phyloP scores from a whole-genome alignment of 2,113 vertebrate species.

The Siniperca knerii region DNA sequence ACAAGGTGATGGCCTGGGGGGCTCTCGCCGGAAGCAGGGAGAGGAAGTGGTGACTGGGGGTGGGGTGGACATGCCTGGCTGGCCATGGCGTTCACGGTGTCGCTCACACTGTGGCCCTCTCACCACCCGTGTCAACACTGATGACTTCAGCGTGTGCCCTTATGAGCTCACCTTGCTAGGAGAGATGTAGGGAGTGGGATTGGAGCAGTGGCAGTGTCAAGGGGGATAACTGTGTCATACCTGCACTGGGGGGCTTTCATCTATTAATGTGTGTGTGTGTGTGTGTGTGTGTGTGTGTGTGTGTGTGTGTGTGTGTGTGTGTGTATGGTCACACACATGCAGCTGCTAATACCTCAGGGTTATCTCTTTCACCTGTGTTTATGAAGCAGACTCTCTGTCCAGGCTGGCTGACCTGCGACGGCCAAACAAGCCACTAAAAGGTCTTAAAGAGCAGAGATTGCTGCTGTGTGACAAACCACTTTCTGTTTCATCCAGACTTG shows the following conservation, averaged over 20 bases:
- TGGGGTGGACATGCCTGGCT: conserved; percentile 53
- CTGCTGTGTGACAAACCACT: conserved; percentile 10
- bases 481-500: conserved; percentile 41
- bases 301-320: conserved; percentile 25
- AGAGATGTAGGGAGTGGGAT: conserved; percentile 81
- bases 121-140: conserved; percentile 81
- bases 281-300: conserved; percentile 27
- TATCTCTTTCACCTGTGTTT: conserved; percentile 67
- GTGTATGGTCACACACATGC: conserved; percentile 19
- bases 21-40: conserved; percentile 62
- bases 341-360: conserved; percentile 64
- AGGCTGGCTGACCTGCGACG: conserved; percentile 20
- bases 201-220: conserved; percentile 74
- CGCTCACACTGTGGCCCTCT: conserved; percentile 73
- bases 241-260: conserved; percentile 73
- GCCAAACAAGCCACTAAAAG: conserved; percentile 32
- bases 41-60: conserved; percentile 56
- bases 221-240: conserved; percentile 79
- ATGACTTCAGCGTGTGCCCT: conserved; percentile 84
- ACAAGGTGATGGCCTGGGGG: conserved; percentile 67
- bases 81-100: conserved; percentile 58
- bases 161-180: conserved; percentile 87
- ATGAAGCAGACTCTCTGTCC: conserved; percentile 38
- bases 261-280: conserved; percentile 47
- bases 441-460: conserved; percentile 15